phyloP scores from a whole-genome alignment of 2,888 invertebrate genomes.

The Cheilosia scutellata region DNA sequence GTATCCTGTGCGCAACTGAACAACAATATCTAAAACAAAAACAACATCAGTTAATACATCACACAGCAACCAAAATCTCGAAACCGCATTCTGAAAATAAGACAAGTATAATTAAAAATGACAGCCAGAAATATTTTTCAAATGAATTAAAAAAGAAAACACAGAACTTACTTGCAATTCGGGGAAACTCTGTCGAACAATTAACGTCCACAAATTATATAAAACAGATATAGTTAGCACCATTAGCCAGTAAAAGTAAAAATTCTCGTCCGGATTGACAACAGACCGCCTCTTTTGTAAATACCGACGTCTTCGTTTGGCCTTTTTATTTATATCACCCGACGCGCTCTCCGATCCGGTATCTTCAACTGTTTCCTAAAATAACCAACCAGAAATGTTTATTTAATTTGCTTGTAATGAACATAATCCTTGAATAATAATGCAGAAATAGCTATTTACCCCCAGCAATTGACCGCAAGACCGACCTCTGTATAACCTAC shows the following conservation, averaged over 20 bases:
- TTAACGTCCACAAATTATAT: conserved; percentile 98
- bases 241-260: conserved; percentile 98
- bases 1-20: conserved; percentile 97
- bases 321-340: conserved; percentile 86
- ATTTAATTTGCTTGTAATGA: not conserved
- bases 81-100: conserved; percentile 87
- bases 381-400: not conserved
- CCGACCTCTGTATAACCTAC: not conserved
- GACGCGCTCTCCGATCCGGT: conserved; percentile 89
- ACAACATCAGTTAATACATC: conserved; percentile 94
- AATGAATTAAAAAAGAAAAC: not conserved
- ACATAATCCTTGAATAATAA: not conserved
- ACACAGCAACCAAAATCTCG: conserved; percentile 91
- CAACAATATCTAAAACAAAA: conserved; percentile 94
- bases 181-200: conserved; percentile 97
- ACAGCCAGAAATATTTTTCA: not conserved
- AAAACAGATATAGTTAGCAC: conserved; percentile 94
- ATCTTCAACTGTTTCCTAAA: conserved; percentile 87
- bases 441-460: not conserved
- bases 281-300: conserved; percentile 91
- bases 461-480: not conserved
- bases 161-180: conserved; percentile 88
- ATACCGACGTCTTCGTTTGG: conserved; percentile 87
- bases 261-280: conserved; percentile 97
- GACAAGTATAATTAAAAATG: not conserved